Base-by-base conservation (phyloP, 2,113 vertebrate genomes). In the Panthera tigris region DNA sequence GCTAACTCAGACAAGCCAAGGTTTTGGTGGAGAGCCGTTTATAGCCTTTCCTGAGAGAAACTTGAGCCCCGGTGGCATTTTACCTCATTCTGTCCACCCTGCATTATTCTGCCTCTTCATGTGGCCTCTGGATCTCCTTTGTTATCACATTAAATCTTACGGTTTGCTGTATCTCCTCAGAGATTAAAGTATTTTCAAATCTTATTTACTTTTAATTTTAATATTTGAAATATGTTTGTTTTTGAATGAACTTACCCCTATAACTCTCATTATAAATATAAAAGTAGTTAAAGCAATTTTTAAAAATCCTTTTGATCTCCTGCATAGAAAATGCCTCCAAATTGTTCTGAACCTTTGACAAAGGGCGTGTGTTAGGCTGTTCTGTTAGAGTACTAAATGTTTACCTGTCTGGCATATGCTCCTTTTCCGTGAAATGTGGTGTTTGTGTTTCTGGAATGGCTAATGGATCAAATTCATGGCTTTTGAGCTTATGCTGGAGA, bases 401-500 rank as follows among this genome's bases (percentile, higher is more conserved):
- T 96, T 90, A 71, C 48, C 83, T 27, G n/a, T 81, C 36, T 86
- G 74, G n/a, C 36, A 31, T 84, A 16, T 79, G 66, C 21, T 91
- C 4, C 36, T 94, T 88, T 92, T 82, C 69, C 39, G 31, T 80
- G 45, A 79, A 89, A 33, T 55, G 25, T n/a, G 23, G 55, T 71
- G 41, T 95, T 93, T 89, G 39, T 96, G 74, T 93, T 97, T 96
- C 55, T 78, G 74, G 48, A 97, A 73, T 89, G 52, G 71, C 27
- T 68, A 52, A 69, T 89, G 41, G 82, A 63, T 93, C 52, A 94
- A 69, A 95, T 94, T 82, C 52, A 71, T 85, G 82, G 55, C 52
- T 91, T 83, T 91, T 93, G 48, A 84, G 68, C 57, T 82, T 65
- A 52, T 89, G 29, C 2, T 52, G 27, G 71, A 92, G 29, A 94